Base-by-base conservation (phyloP, 2,113 vertebrate species). In the Pelusios castaneus region DNA sequence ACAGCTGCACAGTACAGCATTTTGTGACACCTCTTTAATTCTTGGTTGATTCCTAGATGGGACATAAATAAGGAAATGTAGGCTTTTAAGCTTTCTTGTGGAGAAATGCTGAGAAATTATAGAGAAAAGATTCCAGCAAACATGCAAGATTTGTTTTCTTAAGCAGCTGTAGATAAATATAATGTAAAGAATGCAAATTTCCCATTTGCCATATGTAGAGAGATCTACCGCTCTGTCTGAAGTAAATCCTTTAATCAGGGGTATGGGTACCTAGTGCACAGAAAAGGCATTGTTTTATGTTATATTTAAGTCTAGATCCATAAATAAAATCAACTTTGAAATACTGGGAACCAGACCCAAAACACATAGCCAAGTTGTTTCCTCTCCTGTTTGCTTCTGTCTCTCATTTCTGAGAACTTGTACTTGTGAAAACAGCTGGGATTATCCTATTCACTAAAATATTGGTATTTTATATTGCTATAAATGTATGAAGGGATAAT, bases 111-210 rank as follows among this genome's bases (percentile, higher is more conserved):
- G 92, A 92, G 75, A 95, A 93, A 92, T 80, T 55, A 51, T 92
- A 89, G 79, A 96, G 77, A 93, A 94, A 96, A n/a, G n/a, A 97
- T 88, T 91, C 85, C 84, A 95, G 43, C 91, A 79, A 52, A 90
- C 80, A 19, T 60, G 10, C 82, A n/a, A 49, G 92, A 91, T 95
- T 91, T 96, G 84, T 95, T 96, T 96, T 87, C 87, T 94, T 91
- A 89, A 96, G 52, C 0, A 0, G 49, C 52, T 81, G 63, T 73
- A 92, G 85, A 90, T 89, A 94, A 95, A 92, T 90, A 82, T 87
- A 96, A 97, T 56, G 78, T 88, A 92, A 93, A 88, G 91, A 90
- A 92, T 47, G 45, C 27, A 80, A 95, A 89, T 58, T n/a, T 10
- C 3, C 76, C 90, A 75, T 87, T 90, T 97, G 90, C 45, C 91